These are phyloP conservation scores for Cryptoprocta ferox DNA, from an alignment of 2,797 vertebrate genomes.

Conservation along the genomic window DNA sequence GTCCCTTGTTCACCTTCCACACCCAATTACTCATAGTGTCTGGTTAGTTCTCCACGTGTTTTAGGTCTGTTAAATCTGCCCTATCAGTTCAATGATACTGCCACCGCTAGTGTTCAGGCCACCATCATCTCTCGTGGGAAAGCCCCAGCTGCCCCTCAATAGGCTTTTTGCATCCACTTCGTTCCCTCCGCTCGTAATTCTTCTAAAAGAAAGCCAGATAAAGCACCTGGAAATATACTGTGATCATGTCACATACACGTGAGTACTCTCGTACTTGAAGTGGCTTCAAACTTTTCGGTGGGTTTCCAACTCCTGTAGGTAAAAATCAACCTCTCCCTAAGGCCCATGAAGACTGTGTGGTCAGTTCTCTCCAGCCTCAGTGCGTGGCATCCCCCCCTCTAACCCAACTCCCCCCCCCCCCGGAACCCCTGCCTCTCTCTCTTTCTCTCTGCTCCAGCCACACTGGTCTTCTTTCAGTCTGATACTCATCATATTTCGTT, in stretches of 20 bases:
- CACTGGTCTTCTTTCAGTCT: not conserved
- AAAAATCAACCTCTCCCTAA: not conserved
- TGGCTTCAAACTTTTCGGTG: not conserved
- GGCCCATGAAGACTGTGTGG: not conserved
- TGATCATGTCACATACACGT: not conserved
- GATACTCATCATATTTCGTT: not conserved
- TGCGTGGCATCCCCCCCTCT: too few relatives aligned
- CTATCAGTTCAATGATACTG: not conserved
- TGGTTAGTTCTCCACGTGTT: not conserved
- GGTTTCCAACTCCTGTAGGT: not conserved
- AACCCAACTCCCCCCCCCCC: too few relatives aligned
- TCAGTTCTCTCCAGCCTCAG: not conserved
- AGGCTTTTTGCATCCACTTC: not conserved
- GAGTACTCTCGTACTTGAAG: not conserved
- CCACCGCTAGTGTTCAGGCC: too few relatives aligned
- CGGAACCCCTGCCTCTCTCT: too few relatives aligned
- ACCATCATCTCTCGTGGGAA: not conserved
- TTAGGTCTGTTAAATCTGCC: not conserved
- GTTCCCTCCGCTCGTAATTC: not conserved
- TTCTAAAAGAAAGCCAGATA: not conserved
- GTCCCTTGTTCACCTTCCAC: not conserved
- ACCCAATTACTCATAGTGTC: accelerated
- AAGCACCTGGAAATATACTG: not conserved
- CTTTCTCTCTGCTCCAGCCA: not conserved
- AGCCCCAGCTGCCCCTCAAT: not conserved